Percentiles rank a stretch among this genome's conserved stretches.
Conservation (phyloP, 37 sponge, comb jelly and placozoan species). For the Ianthella basta region DNA sequence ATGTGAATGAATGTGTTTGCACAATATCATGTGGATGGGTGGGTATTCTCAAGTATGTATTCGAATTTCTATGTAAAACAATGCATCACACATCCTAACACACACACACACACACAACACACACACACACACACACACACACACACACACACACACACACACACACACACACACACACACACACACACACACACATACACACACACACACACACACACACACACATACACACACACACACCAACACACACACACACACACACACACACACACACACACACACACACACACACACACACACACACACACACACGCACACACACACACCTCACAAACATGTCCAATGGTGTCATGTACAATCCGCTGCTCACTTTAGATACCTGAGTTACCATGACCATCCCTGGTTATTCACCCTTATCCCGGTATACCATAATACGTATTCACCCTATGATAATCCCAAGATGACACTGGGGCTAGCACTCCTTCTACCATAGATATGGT, state of each 20-base stretch:
- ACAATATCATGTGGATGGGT: background rate
- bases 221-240: conserved; percentile 25
- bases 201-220: conserved; percentile 29
- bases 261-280: conserved; percentile 29
- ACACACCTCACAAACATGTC: background rate
- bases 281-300: conserved; percentile 11
- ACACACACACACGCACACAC: background rate
- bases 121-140: conserved; percentile 25
- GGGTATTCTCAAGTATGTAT: background rate
- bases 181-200: conserved; percentile 26
- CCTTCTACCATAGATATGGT: too few relatives aligned
- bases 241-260: conserved; percentile 19
- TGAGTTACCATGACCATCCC: too few relatives aligned
- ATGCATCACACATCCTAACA: background rate
- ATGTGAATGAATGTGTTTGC: background rate
- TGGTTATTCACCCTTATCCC: too few relatives aligned
- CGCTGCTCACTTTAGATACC: too few relatives aligned
- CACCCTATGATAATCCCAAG: too few relatives aligned
- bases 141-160: background rate
- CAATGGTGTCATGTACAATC: too few relatives aligned
- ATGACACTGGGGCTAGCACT: too few relatives aligned
- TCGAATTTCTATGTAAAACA: background rate
- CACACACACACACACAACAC: background rate
- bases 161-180: conserved; percentile 25
- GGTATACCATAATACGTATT: too few relatives aligned